Evolutionary conservation across 1,140 invertebrate genomes (phyloP), one percentile per base, ranked within the genome.

Genomic region (Drosophila gunungcola): DNA sequence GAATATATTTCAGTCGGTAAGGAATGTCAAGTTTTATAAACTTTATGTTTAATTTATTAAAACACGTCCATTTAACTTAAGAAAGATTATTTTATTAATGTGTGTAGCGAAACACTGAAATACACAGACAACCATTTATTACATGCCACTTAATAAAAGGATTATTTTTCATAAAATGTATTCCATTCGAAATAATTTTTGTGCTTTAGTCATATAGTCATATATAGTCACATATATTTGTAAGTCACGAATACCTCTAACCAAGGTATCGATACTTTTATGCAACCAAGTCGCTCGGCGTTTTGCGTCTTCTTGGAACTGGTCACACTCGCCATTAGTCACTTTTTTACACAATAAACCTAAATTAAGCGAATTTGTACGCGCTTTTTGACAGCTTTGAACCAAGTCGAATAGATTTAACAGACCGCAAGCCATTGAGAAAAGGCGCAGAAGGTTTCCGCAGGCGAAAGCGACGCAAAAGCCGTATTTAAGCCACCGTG

Each of bases 331-430:
- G 51, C 42, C 61, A 86, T 86, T 86, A 86, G 83, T 86, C 83
- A 86, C 63, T 88, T 79, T 76, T 88, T 86, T 78, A 75, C 78
- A 73, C 46, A 88, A 57, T 69, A 64, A 80, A 65, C 49, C 49
- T 45, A 70, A 78, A 60, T 88, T 76, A 58, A 65, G 65, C 74
- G 64, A 76, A 62, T 63, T 58, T 38, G 39, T n/a, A 48, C 60
- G 21, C 41, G 43, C 38, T 16, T 65, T 32, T 62, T 64, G 54
- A 10, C 16, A 27, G 45, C 21, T 79, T 48, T 21, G 69, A 61
- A 60, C 39, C 0, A 3, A 13, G 65, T 36, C 6, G 10, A 38
- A 21, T 25, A 27, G 29, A 29, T 1, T 13, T 6, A 2, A 13
- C 16, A 25, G 39, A 25, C 25, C 34, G 4, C 13, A 29, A 13